Evolutionary conservation across 2,888 invertebrate species (phyloP).

Genomic region (Venustoraphidia nigricollis): DNA sequence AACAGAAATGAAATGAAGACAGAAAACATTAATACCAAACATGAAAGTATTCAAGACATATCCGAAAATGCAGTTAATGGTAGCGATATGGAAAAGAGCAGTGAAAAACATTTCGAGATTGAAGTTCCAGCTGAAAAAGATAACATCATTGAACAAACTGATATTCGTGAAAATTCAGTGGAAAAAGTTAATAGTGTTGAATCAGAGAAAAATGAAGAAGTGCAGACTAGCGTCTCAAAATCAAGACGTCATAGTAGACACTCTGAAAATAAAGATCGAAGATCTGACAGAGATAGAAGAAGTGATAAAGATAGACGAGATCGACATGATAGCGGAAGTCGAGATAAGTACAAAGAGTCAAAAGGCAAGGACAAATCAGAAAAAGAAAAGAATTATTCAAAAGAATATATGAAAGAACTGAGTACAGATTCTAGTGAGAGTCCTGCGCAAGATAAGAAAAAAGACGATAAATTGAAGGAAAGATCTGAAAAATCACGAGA

Average conservation of each 20-base stretch:
- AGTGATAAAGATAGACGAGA: slow-evolving; percentile 26
- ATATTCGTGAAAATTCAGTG: background rate
- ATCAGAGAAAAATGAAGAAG: slow-evolving; percentile 4
- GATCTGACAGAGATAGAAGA: slow-evolving; percentile 7
- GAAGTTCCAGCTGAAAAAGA: background rate
- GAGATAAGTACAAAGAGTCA: slow-evolving; percentile 10
- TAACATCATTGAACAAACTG: background rate
- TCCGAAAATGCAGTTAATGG: slow-evolving; percentile 1
- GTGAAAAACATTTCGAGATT: slow-evolving; percentile 1
- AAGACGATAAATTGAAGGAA: background rate
- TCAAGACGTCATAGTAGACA: background rate
- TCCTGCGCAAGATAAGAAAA: slow-evolving; percentile 2
- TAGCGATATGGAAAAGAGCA: slow-evolving; percentile 3
- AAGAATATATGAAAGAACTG: slow-evolving; percentile 8
- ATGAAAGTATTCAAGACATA: slow-evolving; percentile 6
- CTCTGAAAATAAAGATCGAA: slow-evolving; percentile 4
- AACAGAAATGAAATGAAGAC: slow-evolving; percentile 9
- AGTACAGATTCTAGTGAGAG: background rate
- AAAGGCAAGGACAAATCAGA: background rate
- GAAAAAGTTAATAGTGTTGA: no score
- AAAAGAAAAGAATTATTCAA: slow-evolving; percentile 2
- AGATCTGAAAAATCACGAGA: slow-evolving; percentile 6
- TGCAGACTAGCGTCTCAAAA: background rate
- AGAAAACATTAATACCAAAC: slow-evolving; percentile 8
- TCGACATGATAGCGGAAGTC: slow-evolving; percentile 21